phyloP scores from a whole-genome alignment of 2,113 vertebrate species.

The Dasyprocta punctata region DNA sequence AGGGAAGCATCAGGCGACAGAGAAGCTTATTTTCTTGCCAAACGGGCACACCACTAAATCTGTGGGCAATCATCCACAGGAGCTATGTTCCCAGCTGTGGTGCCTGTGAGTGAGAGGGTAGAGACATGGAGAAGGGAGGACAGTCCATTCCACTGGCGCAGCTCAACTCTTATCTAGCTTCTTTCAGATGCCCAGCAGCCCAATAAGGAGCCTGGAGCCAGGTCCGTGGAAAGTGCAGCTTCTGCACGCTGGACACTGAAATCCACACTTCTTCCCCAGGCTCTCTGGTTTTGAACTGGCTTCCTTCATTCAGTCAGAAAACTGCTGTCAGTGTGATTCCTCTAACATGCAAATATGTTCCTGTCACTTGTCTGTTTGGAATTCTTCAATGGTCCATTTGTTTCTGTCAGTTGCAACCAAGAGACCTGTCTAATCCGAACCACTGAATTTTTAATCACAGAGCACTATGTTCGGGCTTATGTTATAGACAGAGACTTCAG shows the following conservation, averaged over 20 bases:
- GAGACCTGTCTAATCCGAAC: neutral
- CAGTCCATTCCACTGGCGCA: neutral
- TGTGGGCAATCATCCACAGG: neutral
- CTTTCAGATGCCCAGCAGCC: neutral
- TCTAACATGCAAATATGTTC: neutral
- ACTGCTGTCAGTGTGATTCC: neutral
- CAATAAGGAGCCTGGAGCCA: neutral
- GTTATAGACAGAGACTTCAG: neutral
- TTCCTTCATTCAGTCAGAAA: constrained; percentile 5
- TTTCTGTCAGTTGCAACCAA: constrained; percentile 50
- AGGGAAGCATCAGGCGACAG: neutral
- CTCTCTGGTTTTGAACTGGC: neutral
- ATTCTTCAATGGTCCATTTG: neutral
- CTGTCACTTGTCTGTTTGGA: constrained; percentile 20
- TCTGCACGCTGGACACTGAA: neutral
- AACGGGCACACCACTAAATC: neutral
- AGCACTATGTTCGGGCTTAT: neutral
- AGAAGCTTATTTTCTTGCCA: neutral
- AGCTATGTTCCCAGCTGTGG: neutral
- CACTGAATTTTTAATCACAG: neutral
- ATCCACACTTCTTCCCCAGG: neutral
- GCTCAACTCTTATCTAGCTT: neutral
- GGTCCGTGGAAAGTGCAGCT: neutral
- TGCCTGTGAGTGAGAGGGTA: neutral
- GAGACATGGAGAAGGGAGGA: neutral